phyloP scores from a whole-genome alignment of 1,140 invertebrate species.

The Belonocnema kinseyi region DNA sequence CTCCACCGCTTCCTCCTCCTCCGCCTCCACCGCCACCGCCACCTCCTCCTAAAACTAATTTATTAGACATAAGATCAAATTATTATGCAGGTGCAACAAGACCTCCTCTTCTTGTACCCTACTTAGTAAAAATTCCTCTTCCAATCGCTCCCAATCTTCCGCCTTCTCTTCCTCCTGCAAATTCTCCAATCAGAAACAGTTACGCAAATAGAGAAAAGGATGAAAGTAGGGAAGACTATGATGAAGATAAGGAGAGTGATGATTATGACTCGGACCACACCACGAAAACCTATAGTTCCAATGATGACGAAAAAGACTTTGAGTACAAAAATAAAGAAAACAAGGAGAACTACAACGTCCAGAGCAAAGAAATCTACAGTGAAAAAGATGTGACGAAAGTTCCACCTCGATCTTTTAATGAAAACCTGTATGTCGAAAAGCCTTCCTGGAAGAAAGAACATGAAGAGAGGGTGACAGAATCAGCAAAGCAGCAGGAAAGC shows the following conservation, averaged over 20 bases:
- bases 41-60: background rate
- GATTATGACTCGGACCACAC: background rate
- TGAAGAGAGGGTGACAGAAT: slow-evolving; percentile 43
- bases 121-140: slow-evolving; percentile 56
- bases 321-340: slow-evolving; percentile 53
- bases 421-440: slow-evolving; percentile 46
- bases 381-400: slow-evolving; percentile 52
- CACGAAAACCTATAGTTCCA: background rate
- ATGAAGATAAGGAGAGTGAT: slow-evolving; percentile 13
- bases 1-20: slow-evolving; percentile 39
- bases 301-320: slow-evolving; percentile 3
- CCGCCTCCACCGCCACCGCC: background rate
- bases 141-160: slow-evolving; percentile 57
- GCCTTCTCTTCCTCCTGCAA: slow-evolving; percentile 43
- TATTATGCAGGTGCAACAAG: slow-evolving; percentile 27
- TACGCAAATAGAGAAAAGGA: background rate
- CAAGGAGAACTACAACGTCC: slow-evolving; percentile 52
- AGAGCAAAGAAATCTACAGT: slow-evolving; percentile 53
- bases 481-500: slow-evolving; percentile 55
- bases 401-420: slow-evolving; percentile 23
- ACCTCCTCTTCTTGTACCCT: slow-evolving; percentile 48
- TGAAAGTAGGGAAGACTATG: background rate
- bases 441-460: slow-evolving; percentile 58
- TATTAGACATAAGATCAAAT: slow-evolving; percentile 25
- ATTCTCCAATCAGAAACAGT: background rate